These are phyloP conservation scores for Coranthus polyacanthus DNA, from an alignment of 2,797 vertebrate genomes.

Conservation along the genomic window DNA sequence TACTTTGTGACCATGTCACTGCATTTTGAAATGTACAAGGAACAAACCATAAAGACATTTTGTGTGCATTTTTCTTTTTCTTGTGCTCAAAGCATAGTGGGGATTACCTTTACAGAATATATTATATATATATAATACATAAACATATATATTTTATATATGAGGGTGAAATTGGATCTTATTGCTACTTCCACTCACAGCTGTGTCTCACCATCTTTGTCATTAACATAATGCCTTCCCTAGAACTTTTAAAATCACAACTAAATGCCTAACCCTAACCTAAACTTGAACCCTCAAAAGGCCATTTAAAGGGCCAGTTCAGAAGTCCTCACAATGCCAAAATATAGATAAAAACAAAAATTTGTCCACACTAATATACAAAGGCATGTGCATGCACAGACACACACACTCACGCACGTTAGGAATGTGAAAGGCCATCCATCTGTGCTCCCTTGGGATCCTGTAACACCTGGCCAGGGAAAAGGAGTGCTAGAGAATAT, in stretches of 20 bases:
- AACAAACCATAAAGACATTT: not conserved
- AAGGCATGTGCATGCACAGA: not conserved
- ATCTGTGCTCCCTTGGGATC: constrained; percentile 42
- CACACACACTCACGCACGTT: not conserved
- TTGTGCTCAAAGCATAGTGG: not conserved
- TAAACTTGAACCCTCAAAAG: no score
- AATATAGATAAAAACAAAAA: no score
- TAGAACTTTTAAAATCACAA: no score
- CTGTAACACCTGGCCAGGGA: constrained; percentile 70
- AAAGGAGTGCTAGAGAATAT: constrained; percentile 24
- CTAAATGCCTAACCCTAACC: no score
- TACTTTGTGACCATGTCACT: not conserved
- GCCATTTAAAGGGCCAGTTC: no score
- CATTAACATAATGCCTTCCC: no score
- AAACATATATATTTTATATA: no score
- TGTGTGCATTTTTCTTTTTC: not conserved
- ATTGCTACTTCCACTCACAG: not conserved
- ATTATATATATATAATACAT: no score
- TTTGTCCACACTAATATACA: not conserved
- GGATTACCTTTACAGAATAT: no score
- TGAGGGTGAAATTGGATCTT: not conserved
- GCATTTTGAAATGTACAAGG: not conserved
- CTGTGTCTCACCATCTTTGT: no score
- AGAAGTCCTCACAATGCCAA: no score
- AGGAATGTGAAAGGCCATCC: constrained; percentile 28